Evolutionary conservation across 1,140 invertebrate species (phyloP).

Genomic region (Cotesia chilonis): DNA sequence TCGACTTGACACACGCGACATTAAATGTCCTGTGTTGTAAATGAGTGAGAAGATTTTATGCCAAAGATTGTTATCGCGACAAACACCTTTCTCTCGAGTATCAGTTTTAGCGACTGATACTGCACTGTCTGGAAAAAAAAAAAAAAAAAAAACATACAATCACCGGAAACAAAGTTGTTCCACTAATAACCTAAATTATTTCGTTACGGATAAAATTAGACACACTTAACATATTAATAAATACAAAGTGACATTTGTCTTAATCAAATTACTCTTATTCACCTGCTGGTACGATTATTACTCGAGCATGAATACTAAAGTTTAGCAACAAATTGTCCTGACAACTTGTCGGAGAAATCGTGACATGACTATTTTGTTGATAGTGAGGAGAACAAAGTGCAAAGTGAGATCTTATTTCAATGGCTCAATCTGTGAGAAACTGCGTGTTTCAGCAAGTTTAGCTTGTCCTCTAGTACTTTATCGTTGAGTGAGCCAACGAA

Average conservation of each 20-base stretch:
- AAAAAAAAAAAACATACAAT: background rate
- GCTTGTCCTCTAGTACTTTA: too few relatives aligned
- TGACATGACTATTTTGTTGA: too few relatives aligned
- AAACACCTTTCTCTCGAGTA: conserved; percentile 28
- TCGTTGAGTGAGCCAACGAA: too few relatives aligned
- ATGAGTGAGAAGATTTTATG: conserved; percentile 40
- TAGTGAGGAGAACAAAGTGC: background rate
- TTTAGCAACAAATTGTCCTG: too few relatives aligned
- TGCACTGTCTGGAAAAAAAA: too few relatives aligned
- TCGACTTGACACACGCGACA: conserved; percentile 33
- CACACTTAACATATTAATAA: too few relatives aligned
- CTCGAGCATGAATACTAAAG: too few relatives aligned
- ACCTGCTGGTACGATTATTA: background rate
- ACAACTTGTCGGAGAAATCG: too few relatives aligned
- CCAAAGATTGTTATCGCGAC: conserved; percentile 15
- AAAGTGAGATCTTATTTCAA: conserved; percentile 12
- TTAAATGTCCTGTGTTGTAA: conserved; percentile 40
- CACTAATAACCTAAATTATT: too few relatives aligned
- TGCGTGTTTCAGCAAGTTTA: background rate
- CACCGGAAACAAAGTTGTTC: background rate
- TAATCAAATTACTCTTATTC: conserved; percentile 15
- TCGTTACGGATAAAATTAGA: background rate
- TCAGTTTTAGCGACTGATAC: too few relatives aligned
- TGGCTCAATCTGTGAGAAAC: conserved; percentile 2
- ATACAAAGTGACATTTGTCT: conserved; percentile 17